Percentiles rank a stretch among this genome's conserved stretches.
Evolutionary conservation across 2,888 invertebrate species (phyloP).

Genomic region (Opisthograptis luteolata): DNA sequence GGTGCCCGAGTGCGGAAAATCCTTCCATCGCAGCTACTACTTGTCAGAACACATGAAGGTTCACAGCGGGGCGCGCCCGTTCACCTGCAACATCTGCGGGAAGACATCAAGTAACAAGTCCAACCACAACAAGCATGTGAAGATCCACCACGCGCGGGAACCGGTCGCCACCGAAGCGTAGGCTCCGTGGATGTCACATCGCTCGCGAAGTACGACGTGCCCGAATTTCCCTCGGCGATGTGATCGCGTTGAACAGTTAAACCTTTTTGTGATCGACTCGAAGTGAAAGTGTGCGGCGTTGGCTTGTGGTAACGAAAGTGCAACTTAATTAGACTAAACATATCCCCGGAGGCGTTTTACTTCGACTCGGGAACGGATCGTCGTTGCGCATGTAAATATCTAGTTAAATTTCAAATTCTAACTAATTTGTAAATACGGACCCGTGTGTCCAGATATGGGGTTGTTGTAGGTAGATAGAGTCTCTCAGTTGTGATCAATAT

Average conservation of each 20-base stretch:
- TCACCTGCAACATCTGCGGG: constrained; percentile 94
- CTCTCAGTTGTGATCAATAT: constrained; percentile 48
- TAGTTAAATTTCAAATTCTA: constrained; percentile 75
- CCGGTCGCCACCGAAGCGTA: constrained; percentile 93
- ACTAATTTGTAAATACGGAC: constrained; percentile 76
- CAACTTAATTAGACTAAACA: constrained; percentile 8
- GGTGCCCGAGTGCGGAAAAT: constrained; percentile 90
- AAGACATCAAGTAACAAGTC: constrained; percentile 95
- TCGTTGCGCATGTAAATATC: constrained; percentile 62
- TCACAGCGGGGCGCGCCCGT: constrained; percentile 92
- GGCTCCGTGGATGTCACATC: too few species aligned
- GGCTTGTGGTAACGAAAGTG: constrained; percentile 5
- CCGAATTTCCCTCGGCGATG: too few species aligned
- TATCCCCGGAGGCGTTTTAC: constrained; percentile 10
- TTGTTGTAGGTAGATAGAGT: constrained; percentile 51
- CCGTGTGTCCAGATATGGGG: constrained; percentile 60
- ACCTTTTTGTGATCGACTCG: neutral
- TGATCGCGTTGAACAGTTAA: constrained; percentile 8
- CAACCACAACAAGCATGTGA: constrained; percentile 95
- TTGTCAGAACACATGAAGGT: constrained; percentile 94
- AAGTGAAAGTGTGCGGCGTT: neutral
- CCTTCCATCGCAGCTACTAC: constrained; percentile 94
- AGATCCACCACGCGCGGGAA: constrained; percentile 95
- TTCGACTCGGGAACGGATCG: constrained; percentile 4
- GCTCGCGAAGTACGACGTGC: too few species aligned